A percentile compares a stretch with the other conserved stretches of the same genome.
Conservation (phyloP, 1,140 invertebrate genomes). For the Drosophila dunni region DNA sequence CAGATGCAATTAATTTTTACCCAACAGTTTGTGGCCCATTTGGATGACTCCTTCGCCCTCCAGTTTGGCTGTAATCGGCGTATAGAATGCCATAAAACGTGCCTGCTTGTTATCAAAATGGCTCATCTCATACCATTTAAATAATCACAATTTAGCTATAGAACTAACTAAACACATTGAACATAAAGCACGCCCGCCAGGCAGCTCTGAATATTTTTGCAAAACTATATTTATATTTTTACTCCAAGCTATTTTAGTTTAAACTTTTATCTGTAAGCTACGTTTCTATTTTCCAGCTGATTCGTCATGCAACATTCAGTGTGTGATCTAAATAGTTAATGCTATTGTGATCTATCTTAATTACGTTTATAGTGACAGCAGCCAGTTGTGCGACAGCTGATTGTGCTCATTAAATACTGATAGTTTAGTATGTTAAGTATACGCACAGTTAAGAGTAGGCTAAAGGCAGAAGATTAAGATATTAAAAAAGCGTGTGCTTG, state of each 20-base stretch:
- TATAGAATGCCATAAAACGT: conserved; percentile 61
- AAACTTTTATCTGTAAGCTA: too few relatives aligned
- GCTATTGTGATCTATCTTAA: too few relatives aligned
- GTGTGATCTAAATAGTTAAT: too few relatives aligned
- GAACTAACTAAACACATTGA: conserved; percentile 14
- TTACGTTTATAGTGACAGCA: too few relatives aligned
- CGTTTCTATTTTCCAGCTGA: too few relatives aligned
- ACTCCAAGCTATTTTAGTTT: background rate
- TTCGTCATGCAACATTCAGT: too few relatives aligned
- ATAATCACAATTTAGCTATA: conserved; percentile 66
- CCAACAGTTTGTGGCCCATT: conserved; percentile 21
- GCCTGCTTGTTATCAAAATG: conserved; percentile 65
- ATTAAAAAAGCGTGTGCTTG: too few relatives aligned
- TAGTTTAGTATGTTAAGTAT: too few relatives aligned
- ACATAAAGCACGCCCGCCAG: conserved; percentile 5
- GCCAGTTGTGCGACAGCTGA: too few relatives aligned
- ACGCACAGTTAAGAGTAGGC: too few relatives aligned
- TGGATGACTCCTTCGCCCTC: background rate
- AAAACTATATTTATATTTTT: background rate
- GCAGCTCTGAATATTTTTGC: conserved; percentile 12
- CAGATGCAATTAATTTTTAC: conserved; percentile 71
- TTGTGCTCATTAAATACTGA: too few relatives aligned
- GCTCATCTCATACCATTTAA: conserved; percentile 75
- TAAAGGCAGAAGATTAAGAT: too few relatives aligned
- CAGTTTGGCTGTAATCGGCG: conserved; percentile 9